Evolutionary conservation across 2,797 vertebrate species (phyloP).

Genomic region (Buphagus erythrorhynchus): DNA sequence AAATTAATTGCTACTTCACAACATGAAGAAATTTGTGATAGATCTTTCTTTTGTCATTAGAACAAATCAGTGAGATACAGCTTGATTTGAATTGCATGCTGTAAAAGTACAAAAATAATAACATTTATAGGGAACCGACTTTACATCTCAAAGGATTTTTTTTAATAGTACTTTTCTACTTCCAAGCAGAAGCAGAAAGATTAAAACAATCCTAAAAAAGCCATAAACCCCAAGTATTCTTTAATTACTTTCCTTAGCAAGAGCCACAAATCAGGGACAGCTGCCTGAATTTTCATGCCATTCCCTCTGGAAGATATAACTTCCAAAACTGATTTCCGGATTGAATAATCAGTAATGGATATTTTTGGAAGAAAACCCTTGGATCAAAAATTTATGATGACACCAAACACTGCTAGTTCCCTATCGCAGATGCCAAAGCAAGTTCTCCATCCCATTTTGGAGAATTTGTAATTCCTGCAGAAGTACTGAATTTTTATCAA

Average conservation of each 20-base stretch:
- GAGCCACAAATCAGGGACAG: neutral
- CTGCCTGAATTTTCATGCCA: neutral
- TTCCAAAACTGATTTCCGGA: neutral
- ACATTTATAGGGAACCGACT: neutral
- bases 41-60: conserved; percentile 42
- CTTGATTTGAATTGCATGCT: conserved; percentile 23
- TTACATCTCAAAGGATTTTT: neutral
- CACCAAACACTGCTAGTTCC: neutral
- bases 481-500: conserved; percentile 26
- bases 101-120: conserved; percentile 31
- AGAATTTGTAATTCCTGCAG: neutral
- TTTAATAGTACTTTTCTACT: neutral
- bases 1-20: conserved; percentile 50
- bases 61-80: conserved; percentile 17
- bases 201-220: conserved; percentile 21
- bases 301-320: neutral
- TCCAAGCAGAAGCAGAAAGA: neutral
- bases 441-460: neutral
- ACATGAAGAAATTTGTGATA: neutral
- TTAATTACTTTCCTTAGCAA: conserved; percentile 19
- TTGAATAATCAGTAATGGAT: neutral
- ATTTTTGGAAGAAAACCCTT: neutral
- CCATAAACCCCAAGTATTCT: neutral
- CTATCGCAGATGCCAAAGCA: neutral
- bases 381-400: neutral